Evolutionary conservation across 2,113 vertebrate species (phyloP).

Genomic region (Montifringilla adamsi): DNA sequence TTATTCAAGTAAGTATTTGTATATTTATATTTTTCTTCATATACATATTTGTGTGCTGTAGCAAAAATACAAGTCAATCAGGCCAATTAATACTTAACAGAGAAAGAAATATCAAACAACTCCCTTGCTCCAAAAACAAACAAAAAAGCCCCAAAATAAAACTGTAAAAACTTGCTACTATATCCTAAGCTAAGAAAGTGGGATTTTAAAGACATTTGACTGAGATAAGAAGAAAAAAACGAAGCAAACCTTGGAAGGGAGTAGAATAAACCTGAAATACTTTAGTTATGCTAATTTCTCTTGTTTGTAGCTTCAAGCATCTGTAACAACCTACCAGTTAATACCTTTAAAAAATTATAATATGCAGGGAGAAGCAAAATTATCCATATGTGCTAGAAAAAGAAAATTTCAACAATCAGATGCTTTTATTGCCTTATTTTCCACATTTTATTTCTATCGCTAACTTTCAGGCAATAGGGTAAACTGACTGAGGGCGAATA

Average conservation of each 20-base stretch:
- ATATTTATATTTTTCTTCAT: not conserved
- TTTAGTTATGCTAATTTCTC: not conserved
- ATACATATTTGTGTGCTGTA: not conserved
- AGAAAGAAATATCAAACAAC: not conserved
- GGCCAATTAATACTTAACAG: not conserved
- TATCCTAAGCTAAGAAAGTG: not conserved
- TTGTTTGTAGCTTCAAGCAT: not conserved
- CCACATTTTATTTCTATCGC: not conserved
- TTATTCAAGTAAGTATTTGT: not conserved
- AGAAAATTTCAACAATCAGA: not conserved
- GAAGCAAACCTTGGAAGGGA: not conserved
- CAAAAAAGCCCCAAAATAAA: not conserved
- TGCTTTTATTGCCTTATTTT: not conserved
- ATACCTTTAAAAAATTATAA: not conserved
- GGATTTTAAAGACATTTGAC: not conserved
- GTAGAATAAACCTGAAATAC: not conserved
- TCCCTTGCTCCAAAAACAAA: accelerated
- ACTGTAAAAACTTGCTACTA: not conserved
- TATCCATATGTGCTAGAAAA: not conserved
- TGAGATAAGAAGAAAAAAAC: not conserved
- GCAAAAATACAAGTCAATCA: not conserved
- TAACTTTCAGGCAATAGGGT: not conserved
- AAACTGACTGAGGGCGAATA: not conserved
- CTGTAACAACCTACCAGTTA: not conserved
- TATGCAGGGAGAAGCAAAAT: not conserved